These are phyloP conservation scores for Epicauta chinensis DNA, from an alignment of 1,140 invertebrate genomes.

Conservation along the genomic window DNA sequence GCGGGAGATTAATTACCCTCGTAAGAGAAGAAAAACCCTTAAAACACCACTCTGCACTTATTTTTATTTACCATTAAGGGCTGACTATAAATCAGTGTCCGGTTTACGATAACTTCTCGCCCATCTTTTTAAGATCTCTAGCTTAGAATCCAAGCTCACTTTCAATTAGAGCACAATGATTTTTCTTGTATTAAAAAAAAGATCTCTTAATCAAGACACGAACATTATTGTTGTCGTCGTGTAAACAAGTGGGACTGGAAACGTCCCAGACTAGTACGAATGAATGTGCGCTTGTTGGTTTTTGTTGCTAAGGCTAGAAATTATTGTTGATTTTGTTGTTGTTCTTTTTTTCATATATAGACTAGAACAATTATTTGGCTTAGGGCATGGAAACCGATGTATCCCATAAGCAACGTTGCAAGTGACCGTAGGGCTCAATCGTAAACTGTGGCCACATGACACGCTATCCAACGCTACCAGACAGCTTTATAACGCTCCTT, in stretches of 20 bases:
- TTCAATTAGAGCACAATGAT: too few species aligned
- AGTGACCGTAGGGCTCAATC: constrained; percentile 15
- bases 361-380: neutral
- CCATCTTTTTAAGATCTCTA: neutral
- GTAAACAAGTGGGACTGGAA: too few species aligned
- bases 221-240: too few species aligned
- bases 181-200: too few species aligned
- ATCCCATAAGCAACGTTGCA: constrained; percentile 12
- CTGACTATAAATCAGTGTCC: constrained; percentile 39
- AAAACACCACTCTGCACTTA: constrained; percentile 39
- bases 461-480: constrained; percentile 12
- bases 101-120: constrained; percentile 8
- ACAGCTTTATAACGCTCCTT: constrained; percentile 17
- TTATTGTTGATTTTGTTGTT: too few species aligned
- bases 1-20: constrained; percentile 28
- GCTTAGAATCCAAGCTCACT: neutral
- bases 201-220: too few species aligned
- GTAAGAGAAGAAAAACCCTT: constrained; percentile 25
- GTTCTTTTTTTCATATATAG: too few species aligned
- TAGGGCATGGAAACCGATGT: constrained; percentile 5
- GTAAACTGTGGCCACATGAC: constrained; percentile 12
- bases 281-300: too few species aligned
- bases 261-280: too few species aligned
- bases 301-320: too few species aligned
- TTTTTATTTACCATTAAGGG: constrained; percentile 40